These are phyloP conservation scores for Acronicta aceris DNA, from an alignment of 2,888 invertebrate genomes.

Conservation along the genomic window DNA sequence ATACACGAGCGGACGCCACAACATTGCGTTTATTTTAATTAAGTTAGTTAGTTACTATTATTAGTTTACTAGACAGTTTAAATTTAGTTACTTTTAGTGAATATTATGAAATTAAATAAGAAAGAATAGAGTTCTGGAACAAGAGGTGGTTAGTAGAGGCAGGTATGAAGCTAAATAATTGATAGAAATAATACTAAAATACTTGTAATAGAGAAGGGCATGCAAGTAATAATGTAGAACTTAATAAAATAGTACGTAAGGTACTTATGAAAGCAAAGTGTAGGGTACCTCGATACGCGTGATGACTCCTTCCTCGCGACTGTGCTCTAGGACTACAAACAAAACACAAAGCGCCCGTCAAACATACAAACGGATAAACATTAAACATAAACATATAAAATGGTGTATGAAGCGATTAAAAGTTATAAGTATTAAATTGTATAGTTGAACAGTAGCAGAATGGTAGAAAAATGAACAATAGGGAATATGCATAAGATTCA, in stretches of 20 bases:
- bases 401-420: slow-evolving; percentile 68
- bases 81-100: slow-evolving; percentile 45
- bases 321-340: slow-evolving; percentile 90
- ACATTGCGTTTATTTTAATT: slow-evolving; percentile 71
- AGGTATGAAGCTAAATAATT: slow-evolving; percentile 52
- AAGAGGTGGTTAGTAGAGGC: slow-evolving; percentile 39
- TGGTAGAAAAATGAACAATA: slow-evolving; percentile 30
- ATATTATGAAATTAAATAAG: slow-evolving; percentile 18
- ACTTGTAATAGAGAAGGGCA: slow-evolving; percentile 43
- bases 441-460: slow-evolving; percentile 10
- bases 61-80: slow-evolving; percentile 47
- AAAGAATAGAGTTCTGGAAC: slow-evolving; percentile 28
- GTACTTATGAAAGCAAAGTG: slow-evolving; percentile 83
- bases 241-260: slow-evolving; percentile 40
- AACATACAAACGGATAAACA: slow-evolving; percentile 83
- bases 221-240: slow-evolving; percentile 44
- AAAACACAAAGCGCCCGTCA: slow-evolving; percentile 88
- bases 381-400: slow-evolving; percentile 73
- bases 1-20: slow-evolving; percentile 87
- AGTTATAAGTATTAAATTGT: slow-evolving; percentile 16
- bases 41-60: slow-evolving; percentile 35
- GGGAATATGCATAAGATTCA: no score
- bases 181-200: slow-evolving; percentile 31
- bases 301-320: slow-evolving; percentile 89
- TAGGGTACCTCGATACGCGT: slow-evolving; percentile 88